Conservation (phyloP, 2,797 vertebrate species). For the Lagodon rhomboides region DNA sequence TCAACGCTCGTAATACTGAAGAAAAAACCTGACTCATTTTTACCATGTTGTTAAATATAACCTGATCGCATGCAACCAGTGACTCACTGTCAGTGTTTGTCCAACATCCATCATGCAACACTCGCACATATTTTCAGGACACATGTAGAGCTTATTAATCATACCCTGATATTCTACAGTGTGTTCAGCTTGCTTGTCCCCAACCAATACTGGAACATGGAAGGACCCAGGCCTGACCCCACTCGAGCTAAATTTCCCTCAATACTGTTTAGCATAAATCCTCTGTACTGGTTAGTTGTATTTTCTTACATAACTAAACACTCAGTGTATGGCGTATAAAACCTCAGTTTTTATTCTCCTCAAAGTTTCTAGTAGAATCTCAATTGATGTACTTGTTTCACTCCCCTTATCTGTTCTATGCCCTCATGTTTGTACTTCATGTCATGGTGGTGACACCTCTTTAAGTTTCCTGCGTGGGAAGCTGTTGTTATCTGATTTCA, state of each 20-base stretch:
- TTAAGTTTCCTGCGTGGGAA: background rate
- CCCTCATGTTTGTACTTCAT: background rate
- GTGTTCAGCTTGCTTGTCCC: background rate
- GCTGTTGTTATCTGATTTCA: background rate
- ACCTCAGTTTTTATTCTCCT: background rate
- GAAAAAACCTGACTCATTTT: conserved; percentile 4
- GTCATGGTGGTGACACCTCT: background rate
- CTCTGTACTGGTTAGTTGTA: background rate
- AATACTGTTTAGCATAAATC: background rate
- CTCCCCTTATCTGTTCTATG: background rate
- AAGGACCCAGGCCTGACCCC: background rate
- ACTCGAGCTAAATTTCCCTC: background rate
- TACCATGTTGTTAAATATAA: background rate
- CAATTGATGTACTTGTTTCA: background rate
- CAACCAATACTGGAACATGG: background rate
- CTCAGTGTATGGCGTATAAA: background rate
- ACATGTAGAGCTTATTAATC: background rate
- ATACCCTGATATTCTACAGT: background rate
- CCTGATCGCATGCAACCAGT: background rate
- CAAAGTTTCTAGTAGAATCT: background rate
- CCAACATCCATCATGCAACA: background rate
- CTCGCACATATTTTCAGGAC: background rate
- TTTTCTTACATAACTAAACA: background rate
- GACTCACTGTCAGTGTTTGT: conserved; percentile 3
- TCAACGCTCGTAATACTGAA: no score